Evolutionary conservation across 2,888 invertebrate genomes (phyloP).

Genomic region (Cataglyphis altisquamis): DNA sequence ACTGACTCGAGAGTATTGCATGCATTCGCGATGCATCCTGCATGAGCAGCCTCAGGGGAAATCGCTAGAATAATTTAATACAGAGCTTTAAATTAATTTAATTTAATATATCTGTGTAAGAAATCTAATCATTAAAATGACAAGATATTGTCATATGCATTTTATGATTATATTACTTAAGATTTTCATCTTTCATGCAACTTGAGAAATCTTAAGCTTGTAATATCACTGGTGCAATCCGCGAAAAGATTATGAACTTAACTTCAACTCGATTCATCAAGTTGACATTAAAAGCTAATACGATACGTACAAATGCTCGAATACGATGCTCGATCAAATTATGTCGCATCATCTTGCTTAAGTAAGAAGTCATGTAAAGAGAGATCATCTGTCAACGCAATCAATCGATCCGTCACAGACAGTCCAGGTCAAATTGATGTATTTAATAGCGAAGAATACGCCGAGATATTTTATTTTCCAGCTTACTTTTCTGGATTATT

Average conservation of each 20-base stretch:
- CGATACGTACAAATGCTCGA: constrained; percentile 42
- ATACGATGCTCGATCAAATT: constrained; percentile 51
- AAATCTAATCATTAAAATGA: not conserved
- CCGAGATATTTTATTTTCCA: not conserved
- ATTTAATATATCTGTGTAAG: not conserved
- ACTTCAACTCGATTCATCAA: constrained; percentile 45
- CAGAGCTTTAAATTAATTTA: constrained; percentile 12
- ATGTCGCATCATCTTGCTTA: constrained; percentile 48
- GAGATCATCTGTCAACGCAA: constrained; percentile 64
- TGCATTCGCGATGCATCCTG: not conserved
- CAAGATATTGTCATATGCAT: not conserved
- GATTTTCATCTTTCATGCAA: not conserved
- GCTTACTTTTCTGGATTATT: not conserved
- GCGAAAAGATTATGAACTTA: constrained; percentile 16
- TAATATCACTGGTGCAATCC: constrained; percentile 4
- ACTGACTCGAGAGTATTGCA: constrained; percentile 20
- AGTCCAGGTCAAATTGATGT: constrained; percentile 8
- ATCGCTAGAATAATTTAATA: not conserved
- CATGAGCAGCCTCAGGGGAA: not conserved
- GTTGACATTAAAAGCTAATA: constrained; percentile 35
- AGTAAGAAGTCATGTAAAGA: constrained; percentile 70
- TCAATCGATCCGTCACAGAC: constrained; percentile 66
- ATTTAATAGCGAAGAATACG: not conserved
- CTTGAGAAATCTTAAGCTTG: constrained; percentile 8
- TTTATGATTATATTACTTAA: not conserved